These are phyloP conservation scores for Cheirogaleus medius DNA, from an alignment of 2,113 vertebrate genomes.

Conservation along the genomic window DNA sequence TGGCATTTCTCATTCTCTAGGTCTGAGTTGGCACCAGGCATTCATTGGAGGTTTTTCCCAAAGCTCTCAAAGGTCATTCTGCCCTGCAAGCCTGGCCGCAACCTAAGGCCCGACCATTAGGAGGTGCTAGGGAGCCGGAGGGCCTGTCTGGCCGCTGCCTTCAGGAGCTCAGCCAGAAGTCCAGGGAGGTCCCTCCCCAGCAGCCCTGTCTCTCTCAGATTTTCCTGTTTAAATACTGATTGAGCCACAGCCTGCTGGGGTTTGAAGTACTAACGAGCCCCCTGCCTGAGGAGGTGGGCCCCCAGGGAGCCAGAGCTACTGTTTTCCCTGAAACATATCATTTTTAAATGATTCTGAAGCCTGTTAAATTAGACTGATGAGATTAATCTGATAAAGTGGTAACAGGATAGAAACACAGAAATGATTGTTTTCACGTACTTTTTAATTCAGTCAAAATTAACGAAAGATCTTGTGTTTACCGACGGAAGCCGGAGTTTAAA, in stretches of 20 bases:
- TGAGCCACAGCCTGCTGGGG: background rate
- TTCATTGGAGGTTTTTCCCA: background rate
- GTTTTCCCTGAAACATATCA: background rate
- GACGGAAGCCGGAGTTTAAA: slow-evolving; percentile 4
- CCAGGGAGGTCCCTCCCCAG: background rate
- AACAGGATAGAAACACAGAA: background rate
- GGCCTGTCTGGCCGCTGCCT: background rate
- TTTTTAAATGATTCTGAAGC: slow-evolving; percentile 35
- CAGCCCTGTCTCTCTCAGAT: background rate
- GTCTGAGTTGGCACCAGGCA: background rate
- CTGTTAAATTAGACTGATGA: background rate
- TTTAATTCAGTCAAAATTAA: slow-evolving; percentile 49
- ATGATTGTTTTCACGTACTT: background rate
- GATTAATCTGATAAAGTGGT: background rate
- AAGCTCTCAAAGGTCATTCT: background rate
- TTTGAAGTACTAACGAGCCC: background rate
- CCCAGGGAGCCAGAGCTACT: background rate
- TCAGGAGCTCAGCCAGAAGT: background rate
- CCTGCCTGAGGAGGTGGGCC: background rate
- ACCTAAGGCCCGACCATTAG: background rate
- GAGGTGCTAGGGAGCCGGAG: rapidly evolving
- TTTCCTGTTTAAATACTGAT: background rate
- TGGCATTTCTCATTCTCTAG: background rate
- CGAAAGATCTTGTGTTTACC: background rate
- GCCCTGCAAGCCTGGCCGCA: background rate